Evolutionary conservation across 2,797 vertebrate species (phyloP).

Genomic region (Paedocypris micromegethes): DNA sequence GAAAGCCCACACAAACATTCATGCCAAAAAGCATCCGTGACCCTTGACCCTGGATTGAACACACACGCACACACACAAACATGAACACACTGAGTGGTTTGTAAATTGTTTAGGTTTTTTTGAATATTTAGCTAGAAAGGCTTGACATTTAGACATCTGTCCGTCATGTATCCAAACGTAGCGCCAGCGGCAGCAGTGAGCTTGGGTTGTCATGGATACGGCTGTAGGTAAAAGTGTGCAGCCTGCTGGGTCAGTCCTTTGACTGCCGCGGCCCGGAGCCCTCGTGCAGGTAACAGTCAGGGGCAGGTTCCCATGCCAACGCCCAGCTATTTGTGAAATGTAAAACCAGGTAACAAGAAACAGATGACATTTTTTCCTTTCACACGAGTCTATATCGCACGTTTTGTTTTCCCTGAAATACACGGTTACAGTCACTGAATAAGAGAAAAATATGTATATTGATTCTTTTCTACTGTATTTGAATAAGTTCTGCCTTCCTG

Average conservation of each 20-base stretch:
- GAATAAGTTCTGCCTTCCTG: too few species aligned
- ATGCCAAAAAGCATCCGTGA: neutral
- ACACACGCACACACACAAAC: too few species aligned
- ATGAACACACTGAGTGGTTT: too few species aligned
- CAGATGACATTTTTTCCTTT: slow-evolving; percentile 4
- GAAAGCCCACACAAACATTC: slow-evolving; percentile 27
- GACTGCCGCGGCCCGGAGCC: slow-evolving; percentile 29
- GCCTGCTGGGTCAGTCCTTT: slow-evolving; percentile 41
- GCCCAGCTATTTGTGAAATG: slow-evolving; percentile 29
- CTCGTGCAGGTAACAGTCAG: slow-evolving; percentile 29
- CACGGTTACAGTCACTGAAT: too few species aligned
- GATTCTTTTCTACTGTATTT: too few species aligned
- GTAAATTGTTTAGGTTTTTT: neutral
- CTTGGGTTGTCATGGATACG: slow-evolving; percentile 40
- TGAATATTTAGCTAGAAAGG: slow-evolving; percentile 35
- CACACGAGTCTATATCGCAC: slow-evolving; percentile 12
- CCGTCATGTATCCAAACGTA: slow-evolving; percentile 42
- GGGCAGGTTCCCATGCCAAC: slow-evolving; percentile 36
- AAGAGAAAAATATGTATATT: too few species aligned
- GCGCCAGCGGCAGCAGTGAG: slow-evolving; percentile 26
- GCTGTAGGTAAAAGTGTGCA: slow-evolving; percentile 32
- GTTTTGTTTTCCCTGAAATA: neutral
- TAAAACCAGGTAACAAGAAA: slow-evolving; percentile 35
- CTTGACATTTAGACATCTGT: slow-evolving; percentile 46
- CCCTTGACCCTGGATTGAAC: slow-evolving; percentile 9